Evolutionary conservation across 2,797 vertebrate species (phyloP).

Genomic region (Enteromius afrohamiltoni): DNA sequence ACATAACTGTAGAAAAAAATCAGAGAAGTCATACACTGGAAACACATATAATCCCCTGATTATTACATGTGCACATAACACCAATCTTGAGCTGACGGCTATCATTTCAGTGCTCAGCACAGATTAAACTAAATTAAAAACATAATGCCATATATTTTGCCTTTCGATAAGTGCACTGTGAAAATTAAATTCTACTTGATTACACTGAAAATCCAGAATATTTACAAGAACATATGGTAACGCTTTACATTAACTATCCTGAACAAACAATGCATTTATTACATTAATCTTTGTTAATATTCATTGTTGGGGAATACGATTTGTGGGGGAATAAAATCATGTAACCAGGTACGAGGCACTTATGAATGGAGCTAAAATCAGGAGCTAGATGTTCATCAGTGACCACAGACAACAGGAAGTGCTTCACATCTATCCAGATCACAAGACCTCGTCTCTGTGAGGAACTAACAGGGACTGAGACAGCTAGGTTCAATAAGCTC

Average conservation of each 20-base stretch:
- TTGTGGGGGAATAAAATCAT: neutral
- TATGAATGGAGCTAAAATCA: neutral
- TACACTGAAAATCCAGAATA: neutral
- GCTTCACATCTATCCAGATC: neutral
- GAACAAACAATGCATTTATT: too few relatives aligned
- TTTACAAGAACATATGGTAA: too few relatives aligned
- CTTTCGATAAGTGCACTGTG: neutral
- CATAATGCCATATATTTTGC: neutral
- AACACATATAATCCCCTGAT: neutral
- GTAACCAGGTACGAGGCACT: neutral
- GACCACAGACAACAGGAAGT: neutral
- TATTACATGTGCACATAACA: neutral
- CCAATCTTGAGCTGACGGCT: neutral
- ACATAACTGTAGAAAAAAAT: neutral
- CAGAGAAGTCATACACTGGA: neutral
- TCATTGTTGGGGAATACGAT: neutral
- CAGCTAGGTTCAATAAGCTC: neutral
- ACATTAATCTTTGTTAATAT: too few relatives aligned
- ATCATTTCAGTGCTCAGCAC: neutral
- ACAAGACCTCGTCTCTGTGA: neutral
- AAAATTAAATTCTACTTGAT: neutral
- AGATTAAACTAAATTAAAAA: neutral
- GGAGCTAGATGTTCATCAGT: neutral
- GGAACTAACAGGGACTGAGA: neutral
- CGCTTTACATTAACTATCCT: too few relatives aligned